A percentile compares a stretch with the other conserved stretches of the same genome.
Conservation (phyloP, 2,797 vertebrate species). For the Sebastes variabilis region DNA sequence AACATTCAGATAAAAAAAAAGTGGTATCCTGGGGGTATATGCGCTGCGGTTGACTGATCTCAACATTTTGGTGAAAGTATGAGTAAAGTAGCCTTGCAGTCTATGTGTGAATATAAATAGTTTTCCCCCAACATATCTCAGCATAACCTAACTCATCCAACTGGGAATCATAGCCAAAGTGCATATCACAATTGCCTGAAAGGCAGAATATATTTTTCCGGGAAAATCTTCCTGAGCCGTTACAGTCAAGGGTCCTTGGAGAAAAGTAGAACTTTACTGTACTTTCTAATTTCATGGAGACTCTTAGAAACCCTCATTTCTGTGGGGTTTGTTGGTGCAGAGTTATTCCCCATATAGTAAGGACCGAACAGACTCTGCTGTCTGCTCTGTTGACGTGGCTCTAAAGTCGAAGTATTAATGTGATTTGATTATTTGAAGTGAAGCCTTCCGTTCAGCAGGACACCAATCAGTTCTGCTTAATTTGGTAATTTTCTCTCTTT, state of each 20-base stretch:
- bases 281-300: conserved; percentile 27
- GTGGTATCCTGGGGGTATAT: background rate
- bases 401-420: conserved; percentile 16
- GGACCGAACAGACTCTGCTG: background rate
- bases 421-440: conserved; percentile 55
- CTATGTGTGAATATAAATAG: conserved; percentile 11
- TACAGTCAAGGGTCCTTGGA: conserved; percentile 25
- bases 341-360: conserved; percentile 23
- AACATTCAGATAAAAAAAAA: background rate
- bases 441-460: conserved; percentile 60
- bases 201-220: conserved; percentile 23
- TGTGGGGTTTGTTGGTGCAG: conserved; percentile 8
- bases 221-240: conserved; percentile 22
- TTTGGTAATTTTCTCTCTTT: conserved; percentile 64
- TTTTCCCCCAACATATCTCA: background rate
- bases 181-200: conserved; percentile 34
- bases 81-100: conserved; percentile 2
- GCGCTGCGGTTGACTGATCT: conserved; percentile 7
- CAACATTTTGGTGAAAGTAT: background rate
- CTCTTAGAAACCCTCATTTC: conserved; percentile 9
- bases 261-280: conserved; percentile 9
- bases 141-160: background rate
- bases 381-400: conserved; percentile 10
- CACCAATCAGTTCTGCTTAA: conserved; percentile 68
- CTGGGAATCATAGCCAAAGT: conserved; percentile 36